These are phyloP conservation scores for Troides helena DNA, from an alignment of 2,888 invertebrate species.

Conservation along the genomic window DNA sequence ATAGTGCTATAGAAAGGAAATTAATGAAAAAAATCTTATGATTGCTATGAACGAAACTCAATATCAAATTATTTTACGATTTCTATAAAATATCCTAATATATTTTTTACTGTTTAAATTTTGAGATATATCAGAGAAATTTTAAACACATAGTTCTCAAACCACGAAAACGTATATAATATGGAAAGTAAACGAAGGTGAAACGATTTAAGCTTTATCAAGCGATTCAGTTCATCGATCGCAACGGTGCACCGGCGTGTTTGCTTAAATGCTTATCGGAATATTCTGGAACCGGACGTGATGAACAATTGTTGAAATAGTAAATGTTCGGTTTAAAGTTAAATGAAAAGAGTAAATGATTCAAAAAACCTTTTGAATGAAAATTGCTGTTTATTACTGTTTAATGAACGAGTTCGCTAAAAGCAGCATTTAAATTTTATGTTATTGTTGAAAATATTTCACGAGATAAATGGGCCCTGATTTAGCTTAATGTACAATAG, in stretches of 20 bases:
- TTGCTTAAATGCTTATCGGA: slow-evolving; percentile 8
- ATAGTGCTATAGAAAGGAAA: too few species aligned
- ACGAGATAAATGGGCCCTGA: not conserved
- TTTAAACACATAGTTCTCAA: not conserved
- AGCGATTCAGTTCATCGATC: slow-evolving; percentile 3
- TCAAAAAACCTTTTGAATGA: not conserved
- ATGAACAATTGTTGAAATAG: slow-evolving; percentile 7
- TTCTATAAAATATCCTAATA: too few species aligned
- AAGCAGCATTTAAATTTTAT: not conserved
- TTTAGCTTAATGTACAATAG: not conserved
- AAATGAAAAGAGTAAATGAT: slow-evolving; percentile 4
- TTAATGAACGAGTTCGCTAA: not conserved
- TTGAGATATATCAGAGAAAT: not conserved
- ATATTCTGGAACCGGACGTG: slow-evolving; percentile 7
- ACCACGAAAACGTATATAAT: not conserved
- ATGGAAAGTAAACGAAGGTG: not conserved
- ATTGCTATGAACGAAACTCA: too few species aligned
- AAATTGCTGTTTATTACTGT: slow-evolving; percentile 1
- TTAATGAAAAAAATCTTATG: too few species aligned
- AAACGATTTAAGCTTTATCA: not conserved
- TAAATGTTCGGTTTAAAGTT: slow-evolving; percentile 3
- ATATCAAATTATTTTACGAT: too few species aligned
- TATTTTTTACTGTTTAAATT: too few species aligned
- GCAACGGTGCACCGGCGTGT: not conserved
- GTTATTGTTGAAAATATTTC: too few species aligned